These are phyloP conservation scores for Sparus aurata DNA, from an alignment of 2,797 vertebrate species.

Conservation along the genomic window DNA sequence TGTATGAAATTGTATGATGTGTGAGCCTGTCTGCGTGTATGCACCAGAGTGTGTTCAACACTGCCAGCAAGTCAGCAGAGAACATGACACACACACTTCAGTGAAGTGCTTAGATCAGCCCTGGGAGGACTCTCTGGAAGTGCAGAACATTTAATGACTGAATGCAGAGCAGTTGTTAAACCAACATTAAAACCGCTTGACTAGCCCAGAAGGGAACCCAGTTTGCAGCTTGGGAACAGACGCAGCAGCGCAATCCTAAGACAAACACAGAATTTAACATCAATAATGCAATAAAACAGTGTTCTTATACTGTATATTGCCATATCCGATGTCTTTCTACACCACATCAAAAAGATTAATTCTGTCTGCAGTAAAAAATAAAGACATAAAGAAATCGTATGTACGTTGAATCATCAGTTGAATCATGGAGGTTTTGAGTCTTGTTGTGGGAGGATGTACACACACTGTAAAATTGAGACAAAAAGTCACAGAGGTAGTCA, in stretches of 20 bases:
- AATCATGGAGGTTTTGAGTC: neutral
- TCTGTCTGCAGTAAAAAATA: neutral
- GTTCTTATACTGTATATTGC: neutral
- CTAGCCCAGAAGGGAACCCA: constrained; percentile 19
- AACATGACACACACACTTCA: constrained; percentile 25
- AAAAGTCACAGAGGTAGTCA: neutral
- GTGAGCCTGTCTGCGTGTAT: neutral
- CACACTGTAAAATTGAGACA: neutral
- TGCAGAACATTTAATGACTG: constrained; percentile 39
- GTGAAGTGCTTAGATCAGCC: constrained; percentile 50
- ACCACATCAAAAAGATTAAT: neutral
- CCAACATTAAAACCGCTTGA: constrained; percentile 13
- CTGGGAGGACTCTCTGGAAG: constrained; percentile 24
- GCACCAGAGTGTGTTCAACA: neutral
- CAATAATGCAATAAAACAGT: constrained; percentile 2
- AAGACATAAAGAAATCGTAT: too few relatives aligned
- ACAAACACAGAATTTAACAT: constrained; percentile 20
- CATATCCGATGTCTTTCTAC: neutral
- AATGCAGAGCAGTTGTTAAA: constrained; percentile 40
- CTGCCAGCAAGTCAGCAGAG: constrained; percentile 28
- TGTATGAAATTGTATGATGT: neutral
- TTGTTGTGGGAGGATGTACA: neutral
- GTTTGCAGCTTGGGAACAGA: constrained; percentile 19
- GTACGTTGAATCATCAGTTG: neutral
- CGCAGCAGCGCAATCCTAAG: neutral